Evolutionary conservation across 2,888 invertebrate species (phyloP), one percentile per base, ranked within the genome.

Genomic region (Cantharis rustica): DNA sequence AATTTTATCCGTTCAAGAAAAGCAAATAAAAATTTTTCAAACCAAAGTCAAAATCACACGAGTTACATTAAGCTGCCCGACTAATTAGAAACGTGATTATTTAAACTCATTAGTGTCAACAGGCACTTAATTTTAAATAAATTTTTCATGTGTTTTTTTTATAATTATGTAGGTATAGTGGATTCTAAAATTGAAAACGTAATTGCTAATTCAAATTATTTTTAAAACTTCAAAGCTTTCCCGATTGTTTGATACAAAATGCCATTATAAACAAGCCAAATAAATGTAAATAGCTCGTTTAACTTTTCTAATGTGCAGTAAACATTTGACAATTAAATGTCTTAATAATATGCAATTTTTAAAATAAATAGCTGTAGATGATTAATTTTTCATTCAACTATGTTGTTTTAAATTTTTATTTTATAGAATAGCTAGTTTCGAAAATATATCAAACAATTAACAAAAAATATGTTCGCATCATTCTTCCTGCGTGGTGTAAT

Each of bases 161-260:
- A 47, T 47, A 64, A 16, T 64, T 16, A 11, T n/a, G n/a, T n/a
- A n/a, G n/a, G n/a, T n/a, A n/a, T 64, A 7, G 64, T 69, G 61
- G 47, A 47, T 61, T 66, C 74, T 75, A 75, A 76, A 79, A 79
- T 78, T 79, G 64, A 72, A 70, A 77, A 69, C 71, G 78, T 81
- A 81, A 81, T 81, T 80, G 81, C 76, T 76, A 78, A 81, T 81
- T 81, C 79, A 81, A 76, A 80, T 78, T 79, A 80, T 72, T 72
- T 76, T 73, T 75, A 74, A 71, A 73, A 80, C 79, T 80, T 80
- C 80, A 81, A 81, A 80, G 73, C 64, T 62, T 62, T 69, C 73
- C 70, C 74, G 75, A 79, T 70, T 80, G 78, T 80, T 81, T 81
- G 80, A 81, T 80, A 80, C 79, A 70, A 77, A 78, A 81, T 80